phyloP scores from a whole-genome alignment of 2,888 invertebrate species.

The Epinotia ramella region DNA sequence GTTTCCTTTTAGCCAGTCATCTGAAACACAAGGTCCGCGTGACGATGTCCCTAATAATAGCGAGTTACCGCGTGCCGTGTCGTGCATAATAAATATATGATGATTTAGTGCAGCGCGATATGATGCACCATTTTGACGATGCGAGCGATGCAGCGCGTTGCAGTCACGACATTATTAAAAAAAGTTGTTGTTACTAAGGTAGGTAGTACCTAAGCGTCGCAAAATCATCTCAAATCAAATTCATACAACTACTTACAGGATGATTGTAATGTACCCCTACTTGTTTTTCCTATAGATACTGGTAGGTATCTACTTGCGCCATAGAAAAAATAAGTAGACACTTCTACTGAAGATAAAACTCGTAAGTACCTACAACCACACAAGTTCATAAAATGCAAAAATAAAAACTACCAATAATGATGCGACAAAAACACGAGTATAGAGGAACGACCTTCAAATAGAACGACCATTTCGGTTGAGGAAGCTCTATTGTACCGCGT shows the following conservation, averaged over 20 bases:
- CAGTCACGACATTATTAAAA: too few relatives aligned
- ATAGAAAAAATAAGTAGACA: too few relatives aligned
- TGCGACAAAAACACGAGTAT: constrained; percentile 11
- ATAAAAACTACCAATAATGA: constrained; percentile 14
- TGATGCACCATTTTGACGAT: constrained; percentile 26
- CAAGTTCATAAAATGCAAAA: constrained; percentile 8
- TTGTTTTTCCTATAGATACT: too few relatives aligned
- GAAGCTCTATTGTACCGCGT: constrained; percentile 37
- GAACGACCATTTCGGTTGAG: constrained; percentile 23
- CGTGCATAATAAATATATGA: constrained; percentile 28
- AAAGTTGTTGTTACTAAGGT: too few relatives aligned
- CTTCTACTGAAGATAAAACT: neutral
- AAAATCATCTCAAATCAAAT: too few relatives aligned
- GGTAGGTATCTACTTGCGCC: too few relatives aligned
- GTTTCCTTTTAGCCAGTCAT: neutral
- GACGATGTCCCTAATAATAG: constrained; percentile 41
- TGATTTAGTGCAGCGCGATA: constrained; percentile 31
- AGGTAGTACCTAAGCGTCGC: too few relatives aligned
- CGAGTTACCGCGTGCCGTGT: constrained; percentile 27
- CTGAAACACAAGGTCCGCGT: constrained; percentile 34
- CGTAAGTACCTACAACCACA: neutral
- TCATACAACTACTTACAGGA: too few relatives aligned
- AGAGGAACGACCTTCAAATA: constrained; percentile 28
- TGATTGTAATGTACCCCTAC: too few relatives aligned
- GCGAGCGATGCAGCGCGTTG: constrained; percentile 30